These are phyloP conservation scores for Nemoura dubitans DNA, from an alignment of 2,888 invertebrate genomes.

Conservation along the genomic window DNA sequence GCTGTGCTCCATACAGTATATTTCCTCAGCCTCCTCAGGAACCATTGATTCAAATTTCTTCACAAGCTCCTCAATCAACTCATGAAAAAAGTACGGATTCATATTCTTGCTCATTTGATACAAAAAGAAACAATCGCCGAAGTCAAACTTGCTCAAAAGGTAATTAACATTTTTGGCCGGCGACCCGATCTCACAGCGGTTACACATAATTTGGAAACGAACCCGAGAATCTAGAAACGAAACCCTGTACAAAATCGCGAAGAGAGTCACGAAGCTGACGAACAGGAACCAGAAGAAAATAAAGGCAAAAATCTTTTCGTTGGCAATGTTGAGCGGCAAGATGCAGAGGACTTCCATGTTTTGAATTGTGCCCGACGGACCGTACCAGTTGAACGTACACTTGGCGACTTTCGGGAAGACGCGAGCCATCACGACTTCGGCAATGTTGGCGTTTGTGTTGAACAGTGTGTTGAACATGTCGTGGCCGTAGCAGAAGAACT, in stretches of 20 bases:
- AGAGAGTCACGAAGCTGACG: slow-evolving; percentile 61
- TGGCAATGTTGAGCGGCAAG: slow-evolving; percentile 47
- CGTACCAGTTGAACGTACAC: slow-evolving; percentile 60
- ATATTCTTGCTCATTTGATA: slow-evolving; percentile 80
- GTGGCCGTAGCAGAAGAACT: slow-evolving; percentile 70
- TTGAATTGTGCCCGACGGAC: slow-evolving; percentile 59
- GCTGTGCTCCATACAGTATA: not conserved
- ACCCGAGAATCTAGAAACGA: slow-evolving; percentile 4
- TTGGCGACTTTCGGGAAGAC: slow-evolving; percentile 74
- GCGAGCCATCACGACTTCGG: slow-evolving; percentile 73
- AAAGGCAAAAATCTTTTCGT: slow-evolving; percentile 65
- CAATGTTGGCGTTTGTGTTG: slow-evolving; percentile 58
- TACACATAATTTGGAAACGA: not conserved
- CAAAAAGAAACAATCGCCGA: slow-evolving; percentile 82
- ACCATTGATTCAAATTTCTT: not conserved
- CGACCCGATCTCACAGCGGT: not conserved
- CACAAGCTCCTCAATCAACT: slow-evolving; percentile 10
- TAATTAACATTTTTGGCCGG: not conserved
- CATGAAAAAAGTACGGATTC: slow-evolving; percentile 70
- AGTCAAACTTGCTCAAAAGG: slow-evolving; percentile 47
- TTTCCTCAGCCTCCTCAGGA: not conserved
- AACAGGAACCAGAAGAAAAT: slow-evolving; percentile 79
- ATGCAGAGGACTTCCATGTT: slow-evolving; percentile 60
- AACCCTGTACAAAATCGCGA: slow-evolving; percentile 72
- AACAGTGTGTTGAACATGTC: slow-evolving; percentile 58